A percentile compares a stretch with the other conserved stretches of the same genome.
These are phyloP conservation scores for Odontophorus gujanensis DNA, from an alignment of 2,113 vertebrate species.

Conservation along the genomic window DNA sequence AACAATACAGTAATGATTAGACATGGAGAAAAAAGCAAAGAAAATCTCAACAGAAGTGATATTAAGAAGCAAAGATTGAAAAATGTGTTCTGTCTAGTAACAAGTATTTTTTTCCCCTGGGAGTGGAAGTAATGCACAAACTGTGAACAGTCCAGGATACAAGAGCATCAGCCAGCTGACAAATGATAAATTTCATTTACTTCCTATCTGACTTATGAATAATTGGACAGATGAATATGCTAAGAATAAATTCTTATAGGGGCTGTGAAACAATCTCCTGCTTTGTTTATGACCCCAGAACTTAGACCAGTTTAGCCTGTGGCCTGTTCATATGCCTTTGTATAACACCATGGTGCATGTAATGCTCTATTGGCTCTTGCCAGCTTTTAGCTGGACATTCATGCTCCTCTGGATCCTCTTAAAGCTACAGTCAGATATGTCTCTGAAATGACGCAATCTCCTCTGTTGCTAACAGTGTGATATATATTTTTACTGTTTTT, in stretches of 20 bases:
- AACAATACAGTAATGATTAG: background rate
- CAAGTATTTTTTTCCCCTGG: background rate
- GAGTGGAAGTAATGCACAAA: conserved; percentile 32
- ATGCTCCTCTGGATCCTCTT: background rate
- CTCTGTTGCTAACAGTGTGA: background rate
- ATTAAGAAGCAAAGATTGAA: background rate
- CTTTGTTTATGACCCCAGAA: conserved; percentile 12
- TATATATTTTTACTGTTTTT: background rate
- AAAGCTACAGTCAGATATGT: background rate
- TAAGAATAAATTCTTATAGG: background rate
- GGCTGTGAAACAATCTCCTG: conserved; percentile 12
- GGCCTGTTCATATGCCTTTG: background rate
- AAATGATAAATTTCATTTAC: conserved; percentile 31
- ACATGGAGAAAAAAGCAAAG: conserved; percentile 32
- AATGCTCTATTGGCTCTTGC: background rate
- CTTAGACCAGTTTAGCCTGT: background rate
- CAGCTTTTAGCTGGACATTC: conserved; percentile 1
- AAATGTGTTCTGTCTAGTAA: background rate
- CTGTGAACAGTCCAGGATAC: background rate
- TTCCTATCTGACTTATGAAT: conserved; percentile 37
- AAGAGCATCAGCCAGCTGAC: conserved; percentile 13
- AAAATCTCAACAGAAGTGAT: background rate
- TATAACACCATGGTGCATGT: background rate
- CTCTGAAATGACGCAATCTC: conserved; percentile 2
- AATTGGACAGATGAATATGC: background rate